Evolutionary conservation across 1,140 invertebrate genomes (phyloP), one percentile per base, ranked within the genome.

Genomic region (Dolichoris vasculosae): DNA sequence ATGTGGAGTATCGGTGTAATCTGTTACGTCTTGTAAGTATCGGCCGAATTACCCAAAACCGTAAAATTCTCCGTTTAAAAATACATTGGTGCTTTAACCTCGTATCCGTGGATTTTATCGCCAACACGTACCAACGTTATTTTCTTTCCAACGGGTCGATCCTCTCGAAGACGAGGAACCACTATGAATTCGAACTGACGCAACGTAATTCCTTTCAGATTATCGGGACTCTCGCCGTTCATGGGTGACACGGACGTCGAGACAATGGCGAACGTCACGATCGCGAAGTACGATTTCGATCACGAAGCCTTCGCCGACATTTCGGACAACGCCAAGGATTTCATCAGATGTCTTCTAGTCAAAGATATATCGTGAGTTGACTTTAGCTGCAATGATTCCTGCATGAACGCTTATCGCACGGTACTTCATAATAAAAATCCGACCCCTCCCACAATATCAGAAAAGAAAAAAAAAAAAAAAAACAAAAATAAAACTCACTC

Each of bases 1-100:
- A 98, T 99, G 97, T 99, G 99, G 99, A 98, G 97, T 71, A 96
- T 99, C 51, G 98, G 98, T 81, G 98, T 99, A 82, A 99, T 99
- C 88, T 98, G 97, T 91, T 99, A 99, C 92, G 98, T 99, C 78
- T 94, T 99, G 98, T 99, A 95, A 99, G 98, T 97, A 83, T 83
- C 2, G 35, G 0, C 4, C 15, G 9, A 40, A 26, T 9, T 30
- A n/a, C 75, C 26, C 46, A n/a, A n/a, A n/a, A n/a, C n/a, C n/a
- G n/a, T n/a, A n/a, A n/a, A n/a, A n/a, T n/a, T n/a, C n/a, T n/a
- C n/a, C n/a, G n/a, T n/a, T n/a, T n/a, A n/a, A n/a, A n/a, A n/a
- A n/a, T n/a, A 2, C 38, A 46, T 75, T 46, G 2, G 9, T 13
- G n/a, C n/a, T n/a, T n/a, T n/a, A n/a, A n/a, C n/a, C n/a, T n/a